Evolutionary conservation across 2,113 vertebrate species (phyloP), one percentile per base, ranked within the genome.

Genomic region (Ramphastos sulfuratus): DNA sequence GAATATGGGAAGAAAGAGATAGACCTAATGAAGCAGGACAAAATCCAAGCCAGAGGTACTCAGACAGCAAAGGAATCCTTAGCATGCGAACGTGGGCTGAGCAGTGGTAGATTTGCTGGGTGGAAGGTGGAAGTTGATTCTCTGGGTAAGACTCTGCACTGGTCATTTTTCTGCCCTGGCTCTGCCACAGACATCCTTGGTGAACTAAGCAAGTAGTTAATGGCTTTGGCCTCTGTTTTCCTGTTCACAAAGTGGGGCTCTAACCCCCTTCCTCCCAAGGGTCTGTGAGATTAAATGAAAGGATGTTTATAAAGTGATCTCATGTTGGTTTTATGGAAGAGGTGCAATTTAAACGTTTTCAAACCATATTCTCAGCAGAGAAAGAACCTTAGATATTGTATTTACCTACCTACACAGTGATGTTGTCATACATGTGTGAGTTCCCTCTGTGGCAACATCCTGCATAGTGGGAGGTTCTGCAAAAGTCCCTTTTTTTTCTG

Each of bases 271-370:
- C 71, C 48, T 94, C 82, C 69, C 52, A 33, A 63, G 72, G 55
- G 72, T 81, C 73, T 83, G 2, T 90, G 82, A 90, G 89, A 85
- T 91, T 88, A 90, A 94, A 78, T 78, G 65, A 96, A 91, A 91
- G 69, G 39, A 83, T 95, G 82, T 92, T 96, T 94, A 27, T 80
- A 55, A 91, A 94, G 52, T 81, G 84, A 92, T 8, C 20, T 82
- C 50, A 71, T 50, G 3, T 61, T 81, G 15, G 63, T 77, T 84
- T 59, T 25, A 23, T 72, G 19, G 17, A 87, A 89, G 60, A 81
- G 54, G 6, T 87, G 77, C 84, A 48, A 12, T 78, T 75, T 73
- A 69, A 85, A 65, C 48, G 58, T 85, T 93, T 92, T 77, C 60
- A 71, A 89, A 37, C 28, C 64, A 71, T 50, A 85, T 63, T 90